Evolutionary conservation across 2,888 invertebrate species (phyloP), one percentile per base, ranked within the genome.

Genomic region (Terebella lapidaria): DNA sequence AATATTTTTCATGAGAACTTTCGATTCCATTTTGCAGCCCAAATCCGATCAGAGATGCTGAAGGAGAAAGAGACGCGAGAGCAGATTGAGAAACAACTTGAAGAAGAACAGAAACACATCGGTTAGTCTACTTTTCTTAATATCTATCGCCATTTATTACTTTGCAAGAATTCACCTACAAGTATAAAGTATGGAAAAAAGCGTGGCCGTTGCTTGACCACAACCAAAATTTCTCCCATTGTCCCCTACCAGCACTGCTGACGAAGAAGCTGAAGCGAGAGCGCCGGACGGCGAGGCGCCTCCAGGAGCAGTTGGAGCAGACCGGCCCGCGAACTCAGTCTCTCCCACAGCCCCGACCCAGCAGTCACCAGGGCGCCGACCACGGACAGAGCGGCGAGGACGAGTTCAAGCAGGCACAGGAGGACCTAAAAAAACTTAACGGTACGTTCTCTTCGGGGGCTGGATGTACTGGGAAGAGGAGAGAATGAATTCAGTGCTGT

Each of bases 21-120:
- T n/a, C 42, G 10, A 15, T 58, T 28, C 64, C 53, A 82, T 83
- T 80, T 87, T 87, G 59, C 87, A 95, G 95, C 94, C 79, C 94
- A 95, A 84, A 85, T 95, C 72, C 94, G 94, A 84, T 92, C 94
- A 91, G 94, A 94, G 83, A 89, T 94, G 65, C 84, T 94, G 69
- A 86, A 93, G 75, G 94, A 95, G 83, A 84, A 93, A 75, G 94
- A 94, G 84, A 88, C 92, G 64, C 90, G 94, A 84, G 94, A 94
- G 83, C 92, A 90, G 77, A 83, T 94, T 76, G 94, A 95, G 83
- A 88, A 94, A 82, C 94, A 94, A 84, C 87, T 95, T 65, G 85
- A 89, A 71, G 94, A 94, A 79, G 94, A 95, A 83, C 91, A 93
- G 84, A 94, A 93, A 86, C 87, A 91, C 81, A 87, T 93, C 88